These are phyloP conservation scores for Lathronympha strigana DNA, from an alignment of 2,888 invertebrate genomes.

Conservation along the genomic window DNA sequence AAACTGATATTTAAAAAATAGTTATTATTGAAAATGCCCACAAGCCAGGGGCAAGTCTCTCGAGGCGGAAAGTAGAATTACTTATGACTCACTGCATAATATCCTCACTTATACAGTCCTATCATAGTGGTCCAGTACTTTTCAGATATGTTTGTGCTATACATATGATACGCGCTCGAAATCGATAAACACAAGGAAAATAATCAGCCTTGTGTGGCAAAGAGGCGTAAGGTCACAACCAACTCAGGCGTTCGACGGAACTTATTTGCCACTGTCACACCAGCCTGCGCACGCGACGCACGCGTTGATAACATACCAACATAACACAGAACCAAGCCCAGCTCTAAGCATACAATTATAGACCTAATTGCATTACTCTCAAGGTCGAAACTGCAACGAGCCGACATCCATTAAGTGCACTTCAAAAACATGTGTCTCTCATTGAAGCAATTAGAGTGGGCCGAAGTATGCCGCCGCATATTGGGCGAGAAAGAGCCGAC, in stretches of 20 bases:
- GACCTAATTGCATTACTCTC: background rate
- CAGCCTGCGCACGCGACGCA: conserved; percentile 43
- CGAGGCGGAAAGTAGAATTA: background rate
- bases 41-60: background rate
- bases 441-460: conserved; percentile 73
- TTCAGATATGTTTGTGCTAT: conserved; percentile 8
- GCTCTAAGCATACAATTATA: background rate
- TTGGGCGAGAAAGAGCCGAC: conserved; percentile 55
- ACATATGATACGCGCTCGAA: conserved; percentile 53
- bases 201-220: conserved; percentile 57
- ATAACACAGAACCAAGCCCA: conserved; percentile 20
- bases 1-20: too few relatives aligned
- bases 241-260: conserved; percentile 60
- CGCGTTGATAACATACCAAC: conserved; percentile 39
- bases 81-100: background rate
- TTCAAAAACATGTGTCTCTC: conserved; percentile 65
- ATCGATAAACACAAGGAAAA: conserved; percentile 54
- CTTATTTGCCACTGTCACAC: conserved; percentile 51
- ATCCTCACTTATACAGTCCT: background rate
- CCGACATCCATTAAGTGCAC: background rate
- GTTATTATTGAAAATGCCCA: too few relatives aligned
- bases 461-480: conserved; percentile 69
- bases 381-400: conserved; percentile 10
- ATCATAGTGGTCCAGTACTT: background rate
- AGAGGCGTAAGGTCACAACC: conserved; percentile 51